Base-by-base conservation (phyloP, 2,888 invertebrate genomes). In the Polietes domitor region DNA sequence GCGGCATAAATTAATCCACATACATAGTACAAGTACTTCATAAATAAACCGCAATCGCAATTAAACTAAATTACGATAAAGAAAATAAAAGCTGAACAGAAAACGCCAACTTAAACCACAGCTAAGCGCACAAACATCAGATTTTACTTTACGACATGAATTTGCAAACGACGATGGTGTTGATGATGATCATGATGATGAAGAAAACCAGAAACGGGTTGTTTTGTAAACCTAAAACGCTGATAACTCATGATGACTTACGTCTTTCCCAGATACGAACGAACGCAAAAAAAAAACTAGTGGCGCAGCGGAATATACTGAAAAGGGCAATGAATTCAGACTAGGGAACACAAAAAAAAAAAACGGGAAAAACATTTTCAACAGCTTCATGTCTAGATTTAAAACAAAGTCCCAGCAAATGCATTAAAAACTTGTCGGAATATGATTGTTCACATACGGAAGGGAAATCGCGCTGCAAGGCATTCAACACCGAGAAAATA, bases 201-300 rank as follows among this genome's bases (percentile, higher is more conserved):
- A 55, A 26, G 12, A 58, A 58, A 58, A 26, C 24, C n/a, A 26
- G 58, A 58, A 58, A 58, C 58, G 58, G n/a, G 15, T 58, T 24
- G 26, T 12, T 26, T 26, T 24, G 58, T 12, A 41, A 41, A 41
- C 41, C 41, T 5, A 41, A 58, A 58, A 58, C 12, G 26, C 58
- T 58, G 58, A 26, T 58, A 58, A 26, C 58, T 26, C 58, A 58
- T 58, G 58, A 58, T 58, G 58, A 58, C 58, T 58, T 24, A 58
- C 12, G 21, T 55, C 12, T 12, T 1, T 55, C 24, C 26, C 55
- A 26, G 58, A 58, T 58, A 58, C n/a, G 26, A 58, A 58, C 58
- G 58, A 26, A 58, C n/a, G 58, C 10, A 12, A 26, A 12, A 26
- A 6, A 15, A 4, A 26, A 15, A 26, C 10, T 58, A 26, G 2